Conservation (phyloP, 2,888 invertebrate genomes). For the Andrena dorsata region DNA sequence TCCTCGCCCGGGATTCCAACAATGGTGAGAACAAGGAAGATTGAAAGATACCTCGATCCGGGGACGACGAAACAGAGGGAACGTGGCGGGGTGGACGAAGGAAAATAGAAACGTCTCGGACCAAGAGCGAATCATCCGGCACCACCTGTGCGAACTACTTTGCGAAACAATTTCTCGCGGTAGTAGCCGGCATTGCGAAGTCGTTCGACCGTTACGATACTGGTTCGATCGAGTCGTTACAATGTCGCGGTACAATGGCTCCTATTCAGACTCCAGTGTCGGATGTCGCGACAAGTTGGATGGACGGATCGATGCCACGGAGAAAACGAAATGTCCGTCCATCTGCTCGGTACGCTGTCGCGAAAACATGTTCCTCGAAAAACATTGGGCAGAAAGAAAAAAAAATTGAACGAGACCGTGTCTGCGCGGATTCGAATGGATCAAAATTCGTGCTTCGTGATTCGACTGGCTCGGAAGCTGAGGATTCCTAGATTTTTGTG, state of each 20-base stretch:
- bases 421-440: too few species aligned
- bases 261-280: constrained; percentile 66
- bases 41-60: neutral
- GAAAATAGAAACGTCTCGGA: constrained; percentile 62
- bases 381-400: neutral
- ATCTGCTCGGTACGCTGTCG: constrained; percentile 22
- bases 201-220: constrained; percentile 73
- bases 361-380: too few species aligned
- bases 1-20: constrained; percentile 9
- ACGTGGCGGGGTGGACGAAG: constrained; percentile 5
- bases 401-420: neutral
- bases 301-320: constrained; percentile 49
- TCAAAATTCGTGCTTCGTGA: too few species aligned
- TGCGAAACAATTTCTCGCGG: constrained; percentile 72
- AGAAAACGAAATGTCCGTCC: constrained; percentile 14
- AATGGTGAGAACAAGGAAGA: constrained; percentile 49
- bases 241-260: constrained; percentile 68
- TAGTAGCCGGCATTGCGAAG: constrained; percentile 58
- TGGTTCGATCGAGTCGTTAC: constrained; percentile 71
- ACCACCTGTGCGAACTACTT: constrained; percentile 74
- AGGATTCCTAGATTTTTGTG: too few species aligned
- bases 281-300: constrained; percentile 62
- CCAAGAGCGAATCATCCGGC: constrained; percentile 67
- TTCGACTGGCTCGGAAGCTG: too few species aligned
- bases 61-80: constrained; percentile 8